phyloP scores from a whole-genome alignment of 2,113 vertebrate genomes.

The Triplophysa siluroides region DNA sequence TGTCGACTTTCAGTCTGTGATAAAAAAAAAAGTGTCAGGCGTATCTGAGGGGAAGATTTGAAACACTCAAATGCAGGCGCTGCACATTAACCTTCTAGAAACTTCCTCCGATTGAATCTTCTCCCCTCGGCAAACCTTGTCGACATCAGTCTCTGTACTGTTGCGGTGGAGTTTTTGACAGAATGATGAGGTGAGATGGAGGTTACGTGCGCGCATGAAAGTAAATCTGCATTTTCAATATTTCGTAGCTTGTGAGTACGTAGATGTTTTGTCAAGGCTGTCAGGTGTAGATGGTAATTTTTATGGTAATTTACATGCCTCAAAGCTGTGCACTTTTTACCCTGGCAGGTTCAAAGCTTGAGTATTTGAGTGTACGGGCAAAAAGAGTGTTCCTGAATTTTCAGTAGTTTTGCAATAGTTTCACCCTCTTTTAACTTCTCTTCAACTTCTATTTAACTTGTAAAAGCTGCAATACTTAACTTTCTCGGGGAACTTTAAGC shows the following conservation, averaged over 20 bases:
- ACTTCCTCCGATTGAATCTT: conserved; percentile 7
- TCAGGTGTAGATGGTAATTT: conserved; percentile 35
- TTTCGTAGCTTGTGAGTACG: not conserved
- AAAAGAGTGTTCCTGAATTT: not conserved
- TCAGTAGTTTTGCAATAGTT: not conserved
- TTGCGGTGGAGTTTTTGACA: conserved; percentile 1
- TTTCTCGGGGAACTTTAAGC: too few species aligned
- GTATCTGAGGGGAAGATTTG: conserved; percentile 2
- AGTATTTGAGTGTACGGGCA: not conserved
- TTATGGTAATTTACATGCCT: conserved; percentile 33
- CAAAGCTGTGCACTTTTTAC: conserved; percentile 5
- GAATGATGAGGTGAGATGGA: conserved; percentile 21
- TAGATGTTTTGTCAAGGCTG: conserved; percentile 26
- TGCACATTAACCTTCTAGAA: conserved; percentile 7
- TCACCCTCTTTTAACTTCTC: not conserved
- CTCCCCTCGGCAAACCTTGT: not conserved
- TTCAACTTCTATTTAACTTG: not conserved
- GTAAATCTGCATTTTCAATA: conserved; percentile 28
- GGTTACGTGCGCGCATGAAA: conserved; percentile 25
- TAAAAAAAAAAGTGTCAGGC: conserved; percentile 27
- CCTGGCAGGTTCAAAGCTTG: conserved; percentile 10
- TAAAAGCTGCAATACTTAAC: too few species aligned
- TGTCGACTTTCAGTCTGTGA: not conserved
- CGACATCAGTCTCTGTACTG: not conserved
- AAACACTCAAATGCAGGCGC: not conserved